A percentile compares a stretch with the other conserved stretches of the same genome.
These are phyloP conservation scores for Borostomias antarcticus DNA, from an alignment of 2,797 vertebrate genomes.

Conservation along the genomic window DNA sequence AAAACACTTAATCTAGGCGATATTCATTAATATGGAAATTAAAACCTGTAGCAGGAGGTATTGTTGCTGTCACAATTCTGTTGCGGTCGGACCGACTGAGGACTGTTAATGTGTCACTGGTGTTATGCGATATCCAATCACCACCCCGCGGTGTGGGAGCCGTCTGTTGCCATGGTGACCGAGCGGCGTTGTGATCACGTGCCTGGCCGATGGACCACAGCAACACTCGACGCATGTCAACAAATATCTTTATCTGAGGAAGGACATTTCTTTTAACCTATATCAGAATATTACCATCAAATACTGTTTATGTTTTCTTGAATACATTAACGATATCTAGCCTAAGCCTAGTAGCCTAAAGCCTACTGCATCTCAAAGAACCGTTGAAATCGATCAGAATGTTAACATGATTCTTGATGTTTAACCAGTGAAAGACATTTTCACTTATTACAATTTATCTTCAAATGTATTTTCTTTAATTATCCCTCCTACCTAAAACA, in stretches of 20 bases:
- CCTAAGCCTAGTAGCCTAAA: background rate
- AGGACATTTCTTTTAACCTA: conserved; percentile 7
- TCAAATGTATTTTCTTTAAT: too few species aligned
- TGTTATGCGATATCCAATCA: conserved; percentile 25
- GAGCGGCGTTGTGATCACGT: too few species aligned
- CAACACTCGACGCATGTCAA: conserved; percentile 26
- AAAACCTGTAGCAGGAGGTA: conserved; percentile 14
- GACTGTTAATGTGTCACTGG: background rate
- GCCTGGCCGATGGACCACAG: too few species aligned
- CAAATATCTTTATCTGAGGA: background rate
- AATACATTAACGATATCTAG: too few species aligned
- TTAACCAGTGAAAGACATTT: too few species aligned
- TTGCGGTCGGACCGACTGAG: background rate
- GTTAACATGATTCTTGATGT: too few species aligned
- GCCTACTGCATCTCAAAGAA: background rate
- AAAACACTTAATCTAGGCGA: background rate
- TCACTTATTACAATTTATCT: too few species aligned
- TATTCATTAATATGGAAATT: conserved; percentile 22
- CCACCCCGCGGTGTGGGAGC: conserved; percentile 29
- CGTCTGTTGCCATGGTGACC: conserved; percentile 64
- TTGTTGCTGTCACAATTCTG: conserved; percentile 20
- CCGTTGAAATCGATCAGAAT: background rate
- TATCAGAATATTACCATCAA: background rate
- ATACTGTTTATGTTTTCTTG: background rate
- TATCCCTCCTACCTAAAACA: too few species aligned